Base-by-base conservation (phyloP, 2,797 vertebrate genomes). In the Lepilemur ruficaudatus region DNA sequence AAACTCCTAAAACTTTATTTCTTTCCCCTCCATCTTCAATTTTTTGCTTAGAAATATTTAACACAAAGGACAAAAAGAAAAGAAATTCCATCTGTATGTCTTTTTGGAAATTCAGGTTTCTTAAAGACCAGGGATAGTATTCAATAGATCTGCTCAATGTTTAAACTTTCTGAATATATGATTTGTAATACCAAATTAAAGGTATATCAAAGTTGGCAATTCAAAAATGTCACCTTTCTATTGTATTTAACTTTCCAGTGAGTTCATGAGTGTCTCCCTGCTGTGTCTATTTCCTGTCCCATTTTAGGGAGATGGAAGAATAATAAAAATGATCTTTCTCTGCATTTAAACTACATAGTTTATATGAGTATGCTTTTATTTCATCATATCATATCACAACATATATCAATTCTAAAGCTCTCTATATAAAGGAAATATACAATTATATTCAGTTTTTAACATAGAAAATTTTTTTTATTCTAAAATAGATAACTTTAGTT, bases 151-250 rank as follows among this genome's bases (percentile, higher is more conserved):
- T 80, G 48, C 48, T 96, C 57, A 72, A 69, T 4, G 30, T 96
- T 97, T 93, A 97, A 95, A 96, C 89, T 97, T 96, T 96, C 94
- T 97, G 93, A 98, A 96, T 97, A 97, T 97, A 95, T 91, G 96
- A 97, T 96, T 92, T 97, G 67, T 96, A 97, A 97, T 87, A 93
- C 69, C 96, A 87, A 97, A 95, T 84, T 95, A 95, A 97, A 97
- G 89, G 46, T 67, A 96, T 95, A 97, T 98, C 96, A 97, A 96
- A 97, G 96, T 80, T 86, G 90, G 43, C 93, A 92, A 96, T 96
- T 98, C 94, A 97, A 93, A 97, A 97, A 95, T 96, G 97, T 97
- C 96, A 96, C 97, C 93, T 96, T 87, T 90, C 97, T 97, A 83
- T 97, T 96, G 81, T 97, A 95, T 82, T 96, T 85, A 92, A 89